Evolutionary conservation across 2,113 vertebrate species (phyloP).

Genomic region (Phalacrocorax brasilianus): DNA sequence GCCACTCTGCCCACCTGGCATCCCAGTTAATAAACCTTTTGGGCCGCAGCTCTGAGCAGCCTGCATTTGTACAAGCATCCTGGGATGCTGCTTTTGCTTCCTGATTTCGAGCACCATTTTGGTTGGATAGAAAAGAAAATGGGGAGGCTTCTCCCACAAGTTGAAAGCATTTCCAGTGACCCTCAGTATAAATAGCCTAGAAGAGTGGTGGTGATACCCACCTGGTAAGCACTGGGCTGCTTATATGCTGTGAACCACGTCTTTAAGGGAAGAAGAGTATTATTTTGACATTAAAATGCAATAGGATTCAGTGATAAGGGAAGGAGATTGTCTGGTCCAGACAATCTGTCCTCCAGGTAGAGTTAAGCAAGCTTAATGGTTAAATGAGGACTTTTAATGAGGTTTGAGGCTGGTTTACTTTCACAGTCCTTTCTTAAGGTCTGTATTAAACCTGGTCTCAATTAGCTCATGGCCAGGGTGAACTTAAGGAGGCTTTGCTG

Average conservation of each 20-base stretch:
- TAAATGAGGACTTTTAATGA: not conserved
- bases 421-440: not conserved
- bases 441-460: not conserved
- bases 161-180: not conserved
- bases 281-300: not conserved
- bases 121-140: not conserved
- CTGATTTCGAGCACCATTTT: not conserved
- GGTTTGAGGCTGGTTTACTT: not conserved
- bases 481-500: not conserved
- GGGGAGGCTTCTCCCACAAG: not conserved
- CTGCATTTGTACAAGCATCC: not conserved
- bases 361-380: not conserved
- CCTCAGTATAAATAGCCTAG: not conserved
- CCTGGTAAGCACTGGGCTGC: not conserved
- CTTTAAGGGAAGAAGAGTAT: not conserved
- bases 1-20: not conserved
- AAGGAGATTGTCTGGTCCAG: not conserved
- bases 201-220: not conserved
- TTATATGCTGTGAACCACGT: not conserved
- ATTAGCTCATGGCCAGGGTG: not conserved
- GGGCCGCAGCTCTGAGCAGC: not conserved
- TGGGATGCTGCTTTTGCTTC: not conserved
- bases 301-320: not conserved
- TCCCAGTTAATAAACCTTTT: not conserved
- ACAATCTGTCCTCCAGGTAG: not conserved